Evolutionary conservation across 2,113 vertebrate species (phyloP), one percentile per base, ranked within the genome.

Genomic region (Tautogolabrus adspersus): DNA sequence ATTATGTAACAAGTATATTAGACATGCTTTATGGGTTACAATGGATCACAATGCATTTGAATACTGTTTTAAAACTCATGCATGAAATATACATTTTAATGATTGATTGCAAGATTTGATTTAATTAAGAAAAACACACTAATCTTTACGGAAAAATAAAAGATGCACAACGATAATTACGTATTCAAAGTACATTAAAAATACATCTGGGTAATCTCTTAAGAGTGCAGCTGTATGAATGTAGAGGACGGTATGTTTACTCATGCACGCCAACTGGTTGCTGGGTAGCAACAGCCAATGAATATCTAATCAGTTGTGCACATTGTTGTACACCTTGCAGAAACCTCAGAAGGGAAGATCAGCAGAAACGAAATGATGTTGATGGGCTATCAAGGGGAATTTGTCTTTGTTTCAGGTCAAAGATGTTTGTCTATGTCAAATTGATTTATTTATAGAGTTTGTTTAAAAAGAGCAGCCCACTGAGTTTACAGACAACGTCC

Each of bases 181-280:
- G 83, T 68, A 73, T 89, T 85, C 67, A 75, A 66, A 69, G 23
- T 55, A 77, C 77, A 78, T 72, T 59, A 75, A 72, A 74, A 75
- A 81, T 73, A 56, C 77, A 87, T 81, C 49, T 72, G 68, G 61
- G 67, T 57, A 47, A 73, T 73, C 64, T 73, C 37, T 3, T 57
- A 18, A 18, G 51, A 71, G 19, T 19, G 54, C 58, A 52, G 76
- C 2, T 1, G 72, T 60, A n/a, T 30, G 60, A 66, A 63, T 26
- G 42, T 63, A 64, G 55, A 66, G 46, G 54, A 9, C 0, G 26
- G 18, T 5, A 16, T 54, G 82, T 71, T 79, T 79, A 81, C 61
- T 76, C 70, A 57, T 61, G 79, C 70, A 19, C 0, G 5, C 42
- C 56, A 47, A 51, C 69, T 16, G 70, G 55, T 60, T 78, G 73